These are phyloP conservation scores for Eucidaris tribuloides DNA, from an alignment of 35 echinoderm and acorn worm genomes.

Conservation along the genomic window DNA sequence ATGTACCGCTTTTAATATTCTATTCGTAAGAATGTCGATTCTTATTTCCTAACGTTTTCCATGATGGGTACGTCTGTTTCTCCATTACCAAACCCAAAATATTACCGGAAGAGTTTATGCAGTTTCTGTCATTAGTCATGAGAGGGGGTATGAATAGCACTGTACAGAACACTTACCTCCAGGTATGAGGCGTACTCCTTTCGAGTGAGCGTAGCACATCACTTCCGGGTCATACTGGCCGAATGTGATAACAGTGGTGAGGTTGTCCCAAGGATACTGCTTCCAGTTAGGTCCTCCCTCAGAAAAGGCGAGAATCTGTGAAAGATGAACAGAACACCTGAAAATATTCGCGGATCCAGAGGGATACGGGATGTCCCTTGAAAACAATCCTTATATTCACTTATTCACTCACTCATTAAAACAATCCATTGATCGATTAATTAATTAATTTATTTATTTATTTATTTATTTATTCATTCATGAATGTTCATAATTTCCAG, in stretches of 20 bases:
- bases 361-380: neutral
- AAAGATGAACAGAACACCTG: neutral
- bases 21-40: neutral
- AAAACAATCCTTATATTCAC: too few species aligned
- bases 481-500: too few species aligned
- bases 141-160: neutral
- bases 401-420: too few species aligned
- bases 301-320: slow-evolving; percentile 64
- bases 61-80: too few species aligned
- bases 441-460: too few species aligned
- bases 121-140: too few species aligned
- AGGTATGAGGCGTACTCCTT: slow-evolving; percentile 62
- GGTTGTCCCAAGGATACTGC: slow-evolving; percentile 65
- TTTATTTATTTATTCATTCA: too few species aligned
- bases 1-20: neutral
- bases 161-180: slow-evolving; percentile 24
- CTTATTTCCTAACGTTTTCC: too few species aligned
- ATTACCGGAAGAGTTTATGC: too few species aligned
- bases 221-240: slow-evolving; percentile 50
- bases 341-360: neutral
- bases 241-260: slow-evolving; percentile 72
- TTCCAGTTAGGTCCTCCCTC: slow-evolving; percentile 51
- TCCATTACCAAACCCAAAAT: too few species aligned
- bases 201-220: slow-evolving; percentile 77
- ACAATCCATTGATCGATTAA: too few species aligned